Evolutionary conservation across 92 coral and sea anemone genomes (phyloP), one percentile per base, ranked within the genome.

Genomic region (Scolanthus callimorphus): DNA sequence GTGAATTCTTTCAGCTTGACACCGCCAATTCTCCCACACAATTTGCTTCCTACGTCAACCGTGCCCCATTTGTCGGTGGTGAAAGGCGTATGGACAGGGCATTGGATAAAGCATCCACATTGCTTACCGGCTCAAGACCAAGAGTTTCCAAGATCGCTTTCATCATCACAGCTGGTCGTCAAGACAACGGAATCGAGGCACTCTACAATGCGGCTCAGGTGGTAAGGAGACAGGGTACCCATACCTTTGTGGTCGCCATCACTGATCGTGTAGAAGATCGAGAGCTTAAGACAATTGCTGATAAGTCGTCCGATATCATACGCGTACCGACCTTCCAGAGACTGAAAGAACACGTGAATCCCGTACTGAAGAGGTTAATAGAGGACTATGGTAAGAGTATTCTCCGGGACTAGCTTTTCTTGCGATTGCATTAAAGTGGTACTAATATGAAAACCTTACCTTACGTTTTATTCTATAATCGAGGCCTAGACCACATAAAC

Each of bases 131-230:
- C 59, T 41, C 76, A 63, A 61, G 91, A 41, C 57, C 67, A 17
- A 69, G 76, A 27, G 83, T 80, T 2, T 86, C 83, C 30, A 69
- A 79, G 21, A 63, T 85, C 55, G 79, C 77, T 56, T 66, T 85
- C 50, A 70, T 85, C 12, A 54, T 85, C 21, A 63, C 86, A 25
- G 63, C 79, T 1, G 86, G 91, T 15, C 21, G 31, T 11, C 83
- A 79, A 43, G 60, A 64, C 29, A 20, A 60, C n/a, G 44, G 50
- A 3, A 41, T 27, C 12, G 2, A 62, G 25, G 50, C 81, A 13
- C 60, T 85, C 10, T 64, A 50, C 15, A 65, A 39, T 13, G 94
- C 84, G 0, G 70, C 80, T 11, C 51, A 82, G 55, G 60, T 68
- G 11, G 61, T 90, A 57, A 60, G 73, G 9, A 63, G 76, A 26